phyloP scores from a whole-genome alignment of 2,888 invertebrate genomes.

The Drosophila kanekoi region DNA sequence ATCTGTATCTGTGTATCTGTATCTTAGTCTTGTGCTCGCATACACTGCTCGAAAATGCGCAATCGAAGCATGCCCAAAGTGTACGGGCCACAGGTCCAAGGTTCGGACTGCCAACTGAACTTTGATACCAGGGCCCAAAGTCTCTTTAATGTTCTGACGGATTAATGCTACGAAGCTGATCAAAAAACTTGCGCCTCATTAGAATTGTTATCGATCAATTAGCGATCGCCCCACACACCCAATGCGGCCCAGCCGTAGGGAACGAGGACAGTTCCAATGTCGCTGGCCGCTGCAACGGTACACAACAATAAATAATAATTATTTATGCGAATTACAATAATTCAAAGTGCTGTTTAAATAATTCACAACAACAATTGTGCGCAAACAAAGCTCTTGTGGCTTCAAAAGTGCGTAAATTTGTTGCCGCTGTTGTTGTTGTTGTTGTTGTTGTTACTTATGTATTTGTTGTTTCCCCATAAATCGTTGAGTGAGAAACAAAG shows the following conservation, averaged over 20 bases:
- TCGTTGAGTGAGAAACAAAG: constrained; percentile 60
- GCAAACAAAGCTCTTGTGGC: constrained; percentile 39
- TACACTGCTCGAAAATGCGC: constrained; percentile 21
- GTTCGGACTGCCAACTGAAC: constrained; percentile 60
- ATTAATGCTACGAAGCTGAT: constrained; percentile 38
- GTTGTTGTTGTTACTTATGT: constrained; percentile 13
- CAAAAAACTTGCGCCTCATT: constrained; percentile 56
- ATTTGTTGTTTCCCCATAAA: constrained; percentile 56
- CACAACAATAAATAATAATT: constrained; percentile 28
- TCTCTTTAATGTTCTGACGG: constrained; percentile 41
- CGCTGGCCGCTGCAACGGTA: constrained; percentile 53
- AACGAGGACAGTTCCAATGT: constrained; percentile 37
- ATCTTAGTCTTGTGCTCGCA: constrained; percentile 21
- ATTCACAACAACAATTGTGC: constrained; percentile 29
- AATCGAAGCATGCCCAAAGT: no score
- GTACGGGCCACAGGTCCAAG: constrained; percentile 58
- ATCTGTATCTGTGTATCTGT: constrained; percentile 42
- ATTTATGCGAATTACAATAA: constrained; percentile 72
- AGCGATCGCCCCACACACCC: constrained; percentile 4
- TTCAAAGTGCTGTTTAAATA: constrained; percentile 57
- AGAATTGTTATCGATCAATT: constrained; percentile 67
- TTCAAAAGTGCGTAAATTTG: constrained; percentile 60
- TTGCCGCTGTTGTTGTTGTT: constrained; percentile 17
- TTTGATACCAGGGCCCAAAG: constrained; percentile 50
- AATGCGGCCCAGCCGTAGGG: background rate